phyloP scores from a whole-genome alignment of 2,113 vertebrate species.

The Meles meles region DNA sequence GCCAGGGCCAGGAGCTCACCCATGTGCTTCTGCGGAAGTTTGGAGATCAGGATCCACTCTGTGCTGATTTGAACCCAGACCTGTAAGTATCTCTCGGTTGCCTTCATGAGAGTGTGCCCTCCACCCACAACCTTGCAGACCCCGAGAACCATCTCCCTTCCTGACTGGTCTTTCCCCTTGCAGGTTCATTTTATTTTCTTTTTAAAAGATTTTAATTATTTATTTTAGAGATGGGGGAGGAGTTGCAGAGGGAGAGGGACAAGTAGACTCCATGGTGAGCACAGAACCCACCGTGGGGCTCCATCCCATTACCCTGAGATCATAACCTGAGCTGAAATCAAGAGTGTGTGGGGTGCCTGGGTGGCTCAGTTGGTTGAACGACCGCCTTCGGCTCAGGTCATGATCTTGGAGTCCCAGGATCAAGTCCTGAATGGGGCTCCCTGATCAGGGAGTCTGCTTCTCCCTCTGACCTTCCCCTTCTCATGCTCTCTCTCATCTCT shows the following conservation, averaged over 20 bases:
- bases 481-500: too few species aligned
- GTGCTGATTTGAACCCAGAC: background rate
- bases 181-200: background rate
- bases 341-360: background rate
- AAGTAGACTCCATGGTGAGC: background rate
- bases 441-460: too few species aligned
- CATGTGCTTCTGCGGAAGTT: constrained; percentile 42
- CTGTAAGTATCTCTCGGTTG: constrained; percentile 43
- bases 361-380: too few species aligned
- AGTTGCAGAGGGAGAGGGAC: background rate
- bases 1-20: background rate
- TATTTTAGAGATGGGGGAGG: background rate
- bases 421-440: too few species aligned
- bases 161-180: background rate
- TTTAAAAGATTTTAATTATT: background rate
- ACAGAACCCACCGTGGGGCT: background rate
- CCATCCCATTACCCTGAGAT: background rate
- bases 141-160: background rate
- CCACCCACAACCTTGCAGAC: rapidly evolving
- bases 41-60: background rate
- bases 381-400: too few species aligned
- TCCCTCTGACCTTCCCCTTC: too few species aligned
- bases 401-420: too few species aligned
- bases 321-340: background rate
- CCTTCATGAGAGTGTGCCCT: background rate